A percentile compares a stretch with the other conserved stretches of the same genome.
These are phyloP conservation scores for Pipra filicauda DNA, from an alignment of 2,113 vertebrate genomes.

Conservation along the genomic window DNA sequence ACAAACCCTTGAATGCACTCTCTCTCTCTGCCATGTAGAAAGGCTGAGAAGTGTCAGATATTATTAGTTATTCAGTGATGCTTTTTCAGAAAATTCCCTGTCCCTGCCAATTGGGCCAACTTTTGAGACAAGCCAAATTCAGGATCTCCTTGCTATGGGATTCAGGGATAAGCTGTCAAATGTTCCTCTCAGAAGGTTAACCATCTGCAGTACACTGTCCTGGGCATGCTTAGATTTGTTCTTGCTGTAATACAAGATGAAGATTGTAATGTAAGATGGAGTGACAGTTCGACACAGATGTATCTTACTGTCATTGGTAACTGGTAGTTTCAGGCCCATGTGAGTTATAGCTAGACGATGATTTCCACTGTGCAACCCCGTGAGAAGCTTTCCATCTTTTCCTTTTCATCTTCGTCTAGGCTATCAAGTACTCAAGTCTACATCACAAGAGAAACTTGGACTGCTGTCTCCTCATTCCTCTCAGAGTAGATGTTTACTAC, in stretches of 20 bases:
- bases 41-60: neutral
- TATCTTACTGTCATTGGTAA: neutral
- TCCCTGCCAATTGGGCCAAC: neutral
- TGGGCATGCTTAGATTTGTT: neutral
- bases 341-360: neutral
- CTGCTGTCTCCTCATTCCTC: neutral
- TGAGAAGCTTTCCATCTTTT: neutral
- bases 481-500: neutral
- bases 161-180: neutral
- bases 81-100: neutral
- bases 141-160: neutral
- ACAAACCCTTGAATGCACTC: neutral
- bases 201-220: neutral
- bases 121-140: neutral
- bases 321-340: neutral
- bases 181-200: neutral
- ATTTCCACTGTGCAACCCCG: neutral
- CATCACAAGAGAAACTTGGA: neutral
- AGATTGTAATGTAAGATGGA: neutral
- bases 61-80: neutral
- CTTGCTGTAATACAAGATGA: neutral
- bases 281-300: neutral
- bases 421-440: neutral
- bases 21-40: neutral
- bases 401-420: neutral